phyloP scores from a whole-genome alignment of 53 echinoderm and acorn worm species.

The Arbacia lixula region DNA sequence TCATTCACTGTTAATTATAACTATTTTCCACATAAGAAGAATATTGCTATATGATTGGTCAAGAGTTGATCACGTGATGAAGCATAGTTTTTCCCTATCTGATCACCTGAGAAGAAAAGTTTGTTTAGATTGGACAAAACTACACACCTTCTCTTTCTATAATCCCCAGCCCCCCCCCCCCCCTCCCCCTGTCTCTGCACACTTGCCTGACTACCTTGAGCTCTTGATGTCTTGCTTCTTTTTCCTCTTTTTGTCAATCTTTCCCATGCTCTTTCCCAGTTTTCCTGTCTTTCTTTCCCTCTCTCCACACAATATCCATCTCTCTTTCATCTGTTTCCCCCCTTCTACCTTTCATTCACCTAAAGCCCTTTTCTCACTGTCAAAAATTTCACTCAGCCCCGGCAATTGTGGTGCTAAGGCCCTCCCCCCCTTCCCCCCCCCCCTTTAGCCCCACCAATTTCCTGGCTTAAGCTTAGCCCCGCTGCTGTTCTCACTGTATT shows the following conservation, averaged over 20 bases:
- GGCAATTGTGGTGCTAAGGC: neutral
- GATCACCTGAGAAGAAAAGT: too few relatives aligned
- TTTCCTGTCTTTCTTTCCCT: constrained; percentile 15
- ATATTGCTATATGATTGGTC: too few relatives aligned
- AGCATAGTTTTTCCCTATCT: too few relatives aligned
- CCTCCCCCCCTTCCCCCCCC: neutral
- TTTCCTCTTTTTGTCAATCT: neutral
- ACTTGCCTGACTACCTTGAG: neutral
- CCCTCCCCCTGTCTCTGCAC: neutral
- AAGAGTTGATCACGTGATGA: too few relatives aligned
- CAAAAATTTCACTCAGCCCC: neutral
- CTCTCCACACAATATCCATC: neutral
- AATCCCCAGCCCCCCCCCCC: neutral
- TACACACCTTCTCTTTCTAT: neutral
- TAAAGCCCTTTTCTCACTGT: neutral
- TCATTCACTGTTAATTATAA: too few relatives aligned
- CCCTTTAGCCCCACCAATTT: neutral
- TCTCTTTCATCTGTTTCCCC: neutral
- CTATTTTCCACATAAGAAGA: too few relatives aligned
- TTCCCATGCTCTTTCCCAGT: neutral
- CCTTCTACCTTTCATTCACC: neutral
- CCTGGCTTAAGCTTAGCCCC: neutral
- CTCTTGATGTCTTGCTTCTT: neutral
- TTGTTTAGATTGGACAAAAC: too few relatives aligned
- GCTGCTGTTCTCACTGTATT: neutral